Evolutionary conservation across 2,888 invertebrate genomes (phyloP).

Genomic region (Iphiclides podalirius): DNA sequence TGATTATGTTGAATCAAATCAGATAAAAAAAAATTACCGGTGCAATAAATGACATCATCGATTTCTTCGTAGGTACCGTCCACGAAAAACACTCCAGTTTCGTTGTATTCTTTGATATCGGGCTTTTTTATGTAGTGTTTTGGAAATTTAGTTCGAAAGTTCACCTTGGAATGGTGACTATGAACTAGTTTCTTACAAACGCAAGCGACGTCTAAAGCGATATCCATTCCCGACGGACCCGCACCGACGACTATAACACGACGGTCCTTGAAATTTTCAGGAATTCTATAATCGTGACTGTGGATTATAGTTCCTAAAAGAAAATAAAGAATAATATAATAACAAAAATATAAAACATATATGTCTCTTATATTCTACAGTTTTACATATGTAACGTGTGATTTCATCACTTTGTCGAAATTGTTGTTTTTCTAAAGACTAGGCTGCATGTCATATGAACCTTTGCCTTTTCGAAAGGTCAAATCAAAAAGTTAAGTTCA

Average conservation of each 20-base stretch:
- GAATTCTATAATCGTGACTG: slow-evolving; percentile 86
- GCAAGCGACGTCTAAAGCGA: slow-evolving; percentile 80
- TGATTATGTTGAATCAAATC: too few relatives aligned
- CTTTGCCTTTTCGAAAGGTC: too few relatives aligned
- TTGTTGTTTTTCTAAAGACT: too few relatives aligned
- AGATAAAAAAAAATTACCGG: too few relatives aligned
- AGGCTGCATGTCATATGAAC: too few relatives aligned
- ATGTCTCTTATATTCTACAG: too few relatives aligned
- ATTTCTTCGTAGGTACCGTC: slow-evolving; percentile 81
- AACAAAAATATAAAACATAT: too few relatives aligned
- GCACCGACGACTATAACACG: slow-evolving; percentile 85
- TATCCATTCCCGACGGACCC: slow-evolving; percentile 87
- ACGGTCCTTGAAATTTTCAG: slow-evolving; percentile 78
- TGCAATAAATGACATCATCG: slow-evolving; percentile 86
- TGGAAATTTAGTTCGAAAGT: slow-evolving; percentile 64
- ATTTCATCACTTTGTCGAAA: too few relatives aligned
- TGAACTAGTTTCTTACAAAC: slow-evolving; percentile 66
- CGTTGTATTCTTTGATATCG: slow-evolving; percentile 70
- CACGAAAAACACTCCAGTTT: slow-evolving; percentile 76
- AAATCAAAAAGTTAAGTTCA: too few relatives aligned
- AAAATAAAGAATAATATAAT: too few relatives aligned
- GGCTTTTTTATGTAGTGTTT: slow-evolving; percentile 72
- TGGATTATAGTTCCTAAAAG: slow-evolving; percentile 81
- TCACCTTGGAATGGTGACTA: slow-evolving; percentile 70
- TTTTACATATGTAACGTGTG: too few relatives aligned